Evolutionary conservation across 2,797 vertebrate genomes (phyloP), one percentile per base, ranked within the genome.

Genomic region (Xenops minutus): DNA sequence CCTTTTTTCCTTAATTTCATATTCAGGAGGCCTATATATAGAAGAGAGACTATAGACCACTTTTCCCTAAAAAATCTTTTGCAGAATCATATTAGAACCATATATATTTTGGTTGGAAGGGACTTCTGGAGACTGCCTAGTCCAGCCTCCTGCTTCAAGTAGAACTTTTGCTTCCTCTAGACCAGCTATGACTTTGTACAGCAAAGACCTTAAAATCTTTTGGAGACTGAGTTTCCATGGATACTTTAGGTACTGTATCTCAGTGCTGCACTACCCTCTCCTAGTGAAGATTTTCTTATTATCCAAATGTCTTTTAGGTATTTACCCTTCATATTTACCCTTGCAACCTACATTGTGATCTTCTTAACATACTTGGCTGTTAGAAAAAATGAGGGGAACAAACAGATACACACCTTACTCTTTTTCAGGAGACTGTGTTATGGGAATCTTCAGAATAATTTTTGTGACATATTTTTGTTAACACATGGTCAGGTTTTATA

Each of bases 351-450:
- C 22, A 11, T 16, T 48, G 26, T 26, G 6, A 29, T 64, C 16
- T 67, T 81, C n/a, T 72, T 68, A 75, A 23, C 9, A 32, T 41
- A 32, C 4, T 62, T 49, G 51, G 4, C 3, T 72, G 5, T 39
- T 43, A 71, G 13, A 51, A 78, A 91, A 71, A 41, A 26, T 22
- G 4, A 32, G 10, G 3, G 26, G 7, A 18, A 85, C 21, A 41
- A 44, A 0, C 7, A 73, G 14, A 14, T 3, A 46, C 1, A 13
- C 3, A 13, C 2, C 1, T 77, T 85, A 54, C 39, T 29, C 3
- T 58, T 69, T 85, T 83, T 67, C 29, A 83, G n/a, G 22, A 58
- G 11, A 26, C 4, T 0, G 0, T 29, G 36, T 44, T 36, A 41
- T 29, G 8, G 8, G 7, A 55, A 21, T 21, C 9, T 58, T 88